Base-by-base conservation (phyloP, 1,140 invertebrate species). In the Procambarus virginalis region DNA sequence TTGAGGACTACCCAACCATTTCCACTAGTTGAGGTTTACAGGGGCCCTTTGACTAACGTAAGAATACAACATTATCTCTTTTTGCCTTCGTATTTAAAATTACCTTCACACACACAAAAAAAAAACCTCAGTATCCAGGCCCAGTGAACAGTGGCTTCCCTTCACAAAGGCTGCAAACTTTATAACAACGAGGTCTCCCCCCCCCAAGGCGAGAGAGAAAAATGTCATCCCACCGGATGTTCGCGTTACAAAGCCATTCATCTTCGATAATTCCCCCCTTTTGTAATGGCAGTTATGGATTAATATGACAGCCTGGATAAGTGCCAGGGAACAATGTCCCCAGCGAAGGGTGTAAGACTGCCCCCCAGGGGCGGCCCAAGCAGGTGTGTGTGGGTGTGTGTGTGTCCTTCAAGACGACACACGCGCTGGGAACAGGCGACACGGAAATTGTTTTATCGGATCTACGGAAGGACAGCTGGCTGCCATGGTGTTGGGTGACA, bases 241-340 rank as follows among this genome's bases (percentile, higher is more conserved):
- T 73, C 68, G 3, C 64, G 8, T 73, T 73, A 73, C 4, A 34
- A 34, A 20, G 2, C 22, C 22, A 73, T 73, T 20, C 34, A 34
- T 73, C 68, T 34, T 73, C 68, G 68, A 73, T 73, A 73, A 73
- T 73, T 73, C n/a, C 8, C 22, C n/a, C 68, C 22, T 73, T 73
- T 34, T 73, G n/a, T 34, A 3, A 34, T 73, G n/a, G 68, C 22
- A 34, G 68, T 73, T 73, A 73, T 73, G 68, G n/a, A 73, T 22
- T 73, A 73, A 73, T 73, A 73, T 73, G 68, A 55, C 12, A n/a
- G 64, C 64, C 64, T 68, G 14, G 20, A 68, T 68, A 68, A 68
- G 64, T 68, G n/a, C 5, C 68, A 5, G n/a, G 10, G 68, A 73
- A 45, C 10, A 73, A 73, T 70, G 68, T 17, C 68, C 10, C 64